These are phyloP conservation scores for Nothura maculosa DNA, from an alignment of 2,797 vertebrate genomes.

Conservation along the genomic window DNA sequence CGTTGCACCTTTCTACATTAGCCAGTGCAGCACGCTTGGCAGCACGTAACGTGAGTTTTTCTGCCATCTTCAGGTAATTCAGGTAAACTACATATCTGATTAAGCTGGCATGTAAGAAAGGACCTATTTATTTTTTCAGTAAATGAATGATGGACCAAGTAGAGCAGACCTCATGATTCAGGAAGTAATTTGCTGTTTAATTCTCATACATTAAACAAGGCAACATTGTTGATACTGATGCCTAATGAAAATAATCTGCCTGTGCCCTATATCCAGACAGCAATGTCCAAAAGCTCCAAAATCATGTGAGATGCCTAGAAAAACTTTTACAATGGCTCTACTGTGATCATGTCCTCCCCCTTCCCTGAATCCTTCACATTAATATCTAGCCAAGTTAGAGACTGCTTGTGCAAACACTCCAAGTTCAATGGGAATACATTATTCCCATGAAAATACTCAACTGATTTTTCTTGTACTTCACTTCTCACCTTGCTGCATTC, in stretches of 20 bases:
- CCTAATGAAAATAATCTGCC: constrained; percentile 74
- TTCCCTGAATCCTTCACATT: constrained; percentile 36
- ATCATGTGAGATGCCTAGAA: constrained; percentile 45
- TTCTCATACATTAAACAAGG: constrained; percentile 65
- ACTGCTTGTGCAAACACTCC: neutral
- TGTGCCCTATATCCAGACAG: constrained; percentile 49
- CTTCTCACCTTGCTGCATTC: neutral
- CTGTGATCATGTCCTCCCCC: constrained; percentile 55
- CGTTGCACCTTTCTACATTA: neutral
- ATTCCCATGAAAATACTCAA: neutral
- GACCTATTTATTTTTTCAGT: constrained; percentile 59
- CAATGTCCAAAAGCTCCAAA: constrained; percentile 29
- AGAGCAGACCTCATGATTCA: constrained; percentile 73
- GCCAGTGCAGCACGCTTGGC: neutral
- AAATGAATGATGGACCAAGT: constrained; percentile 32
- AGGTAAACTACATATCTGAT: constrained; percentile 9
- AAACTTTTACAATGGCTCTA: constrained; percentile 69
- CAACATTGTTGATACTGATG: constrained; percentile 60
- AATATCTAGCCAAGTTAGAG: neutral
- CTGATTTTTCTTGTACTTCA: neutral
- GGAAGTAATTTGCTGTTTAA: constrained; percentile 79
- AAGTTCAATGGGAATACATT: neutral
- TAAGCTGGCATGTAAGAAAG: neutral
- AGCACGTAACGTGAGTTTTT: neutral
- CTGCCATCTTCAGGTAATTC: constrained; percentile 78